A percentile compares a stretch with the other conserved stretches of the same genome.
Conservation (phyloP, 2,113 vertebrate species). For the Dipodomys merriami region DNA sequence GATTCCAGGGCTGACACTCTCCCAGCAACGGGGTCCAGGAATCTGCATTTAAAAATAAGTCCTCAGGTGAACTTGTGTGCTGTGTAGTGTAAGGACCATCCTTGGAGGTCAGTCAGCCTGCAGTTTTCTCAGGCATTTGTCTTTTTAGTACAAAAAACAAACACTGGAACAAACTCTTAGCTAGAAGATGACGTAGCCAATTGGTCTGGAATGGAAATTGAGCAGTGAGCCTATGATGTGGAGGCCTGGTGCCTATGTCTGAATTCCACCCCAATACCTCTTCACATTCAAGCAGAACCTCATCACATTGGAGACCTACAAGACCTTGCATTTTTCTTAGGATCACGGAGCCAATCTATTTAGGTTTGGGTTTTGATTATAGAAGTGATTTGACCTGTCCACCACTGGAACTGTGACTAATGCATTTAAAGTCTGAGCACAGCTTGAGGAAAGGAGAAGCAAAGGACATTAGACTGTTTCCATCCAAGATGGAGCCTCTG, state of each 20-base stretch:
- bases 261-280: background rate
- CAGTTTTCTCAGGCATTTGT: background rate
- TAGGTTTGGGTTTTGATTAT: constrained; percentile 39
- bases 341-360: constrained; percentile 28
- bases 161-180: background rate
- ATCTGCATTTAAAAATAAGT: background rate
- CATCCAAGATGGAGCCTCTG: background rate
- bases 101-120: background rate
- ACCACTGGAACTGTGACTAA: background rate
- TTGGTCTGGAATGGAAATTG: background rate
- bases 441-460: constrained; percentile 12
- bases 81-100: background rate
- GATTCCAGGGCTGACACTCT: background rate
- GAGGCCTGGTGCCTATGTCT: background rate
- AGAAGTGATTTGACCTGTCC: constrained; percentile 37
- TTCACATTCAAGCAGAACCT: background rate
- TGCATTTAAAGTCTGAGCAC: background rate
- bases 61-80: background rate
- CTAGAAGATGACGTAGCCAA: background rate
- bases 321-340: constrained; percentile 19
- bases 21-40: background rate
- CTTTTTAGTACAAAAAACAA: background rate
- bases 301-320: background rate
- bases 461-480: constrained; percentile 5
- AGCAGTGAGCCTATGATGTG: background rate